Evolutionary conservation across 2,888 invertebrate genomes (phyloP), one percentile per base, ranked within the genome.

Genomic region (Macrosiphum euphorbiae): DNA sequence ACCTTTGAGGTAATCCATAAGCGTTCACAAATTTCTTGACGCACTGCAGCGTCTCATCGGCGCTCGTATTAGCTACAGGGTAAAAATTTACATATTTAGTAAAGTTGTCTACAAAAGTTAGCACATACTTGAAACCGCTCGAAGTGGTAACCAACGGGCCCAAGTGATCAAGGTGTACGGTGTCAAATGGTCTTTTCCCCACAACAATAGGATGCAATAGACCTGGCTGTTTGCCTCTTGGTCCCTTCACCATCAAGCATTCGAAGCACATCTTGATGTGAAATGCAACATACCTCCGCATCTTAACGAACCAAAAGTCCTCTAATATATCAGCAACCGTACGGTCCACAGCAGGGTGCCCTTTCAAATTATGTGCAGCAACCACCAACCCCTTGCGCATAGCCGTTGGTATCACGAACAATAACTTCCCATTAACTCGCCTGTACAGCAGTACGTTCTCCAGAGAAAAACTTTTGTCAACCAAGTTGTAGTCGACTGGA

Each of bases 81-180:
- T 28, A 90, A 24, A 94, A 41, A 11, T 35, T 16, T 20, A 85
- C 90, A 58, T 78, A 90, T 41, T 94, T 94, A n/a, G 94, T 94
- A 26, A 94, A 90, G 41, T 94, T 94, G 52, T 85, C 84, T 3
- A 94, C 91, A 5, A 94, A n/a, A 7, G 91, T 91, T 26, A 94
- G 50, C 5, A 94, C 24, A 35, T 47, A 78, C 41, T n/a, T 47
- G 67, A 55, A 91, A 3, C 52, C 28, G 16, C 10, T 35, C 3
- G 52, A 16, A 7, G 87, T 94, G 28, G 47, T 52, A 1, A 55
- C 41, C n/a, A 94, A 94, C 10, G 91, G 94, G 26, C 88, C 94
- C 11, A 94, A 41, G 26, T 91, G 91, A n/a, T 94, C 94, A 1
- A 94, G 28, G 26, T 94, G 94, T 24, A 55, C 55, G 5, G 24